A percentile compares a stretch with the other conserved stretches of the same genome.
phyloP scores from a whole-genome alignment of 2,797 vertebrate species.

The Gastrophryne carolinensis region DNA sequence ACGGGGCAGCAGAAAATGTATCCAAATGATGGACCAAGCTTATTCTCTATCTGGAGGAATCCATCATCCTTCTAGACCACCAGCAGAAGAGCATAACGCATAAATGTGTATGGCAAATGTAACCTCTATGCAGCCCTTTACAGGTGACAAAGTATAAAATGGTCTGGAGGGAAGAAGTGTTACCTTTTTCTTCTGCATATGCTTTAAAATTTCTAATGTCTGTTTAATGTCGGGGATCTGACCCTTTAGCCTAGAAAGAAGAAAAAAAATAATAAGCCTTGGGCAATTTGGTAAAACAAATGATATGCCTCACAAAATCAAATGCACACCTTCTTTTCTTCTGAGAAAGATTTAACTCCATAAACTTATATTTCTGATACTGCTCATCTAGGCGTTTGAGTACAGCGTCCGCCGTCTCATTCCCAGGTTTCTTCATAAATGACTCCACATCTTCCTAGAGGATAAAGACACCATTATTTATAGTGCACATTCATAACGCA shows the following conservation, averaged over 20 bases:
- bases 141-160: too few relatives aligned
- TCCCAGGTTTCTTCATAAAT: slow-evolving; percentile 94
- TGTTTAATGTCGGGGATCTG: slow-evolving; percentile 99
- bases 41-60: too few relatives aligned
- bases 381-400: slow-evolving; percentile 93
- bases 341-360: slow-evolving; percentile 96
- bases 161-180: too few relatives aligned
- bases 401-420: slow-evolving; percentile 88
- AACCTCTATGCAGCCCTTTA: too few relatives aligned
- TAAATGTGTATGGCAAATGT: too few relatives aligned
- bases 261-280: slow-evolving; percentile 53
- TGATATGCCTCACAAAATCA: too few relatives aligned
- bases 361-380: slow-evolving; percentile 98
- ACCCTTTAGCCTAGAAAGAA: slow-evolving; percentile 84
- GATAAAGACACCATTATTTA: not conserved
- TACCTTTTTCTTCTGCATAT: slow-evolving; percentile 99
- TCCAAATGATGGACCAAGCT: too few relatives aligned
- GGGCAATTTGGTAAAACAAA: not conserved
- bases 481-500: not conserved
- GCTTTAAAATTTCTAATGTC: slow-evolving; percentile 95
- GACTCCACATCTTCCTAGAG: slow-evolving; percentile 90
- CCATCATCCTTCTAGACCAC: too few relatives aligned
- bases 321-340: slow-evolving; percentile 91
- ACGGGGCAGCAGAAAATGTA: too few relatives aligned
- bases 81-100: too few relatives aligned